Evolutionary conservation across 2,888 invertebrate species (phyloP).

Genomic region (Maniola hyperantus): DNA sequence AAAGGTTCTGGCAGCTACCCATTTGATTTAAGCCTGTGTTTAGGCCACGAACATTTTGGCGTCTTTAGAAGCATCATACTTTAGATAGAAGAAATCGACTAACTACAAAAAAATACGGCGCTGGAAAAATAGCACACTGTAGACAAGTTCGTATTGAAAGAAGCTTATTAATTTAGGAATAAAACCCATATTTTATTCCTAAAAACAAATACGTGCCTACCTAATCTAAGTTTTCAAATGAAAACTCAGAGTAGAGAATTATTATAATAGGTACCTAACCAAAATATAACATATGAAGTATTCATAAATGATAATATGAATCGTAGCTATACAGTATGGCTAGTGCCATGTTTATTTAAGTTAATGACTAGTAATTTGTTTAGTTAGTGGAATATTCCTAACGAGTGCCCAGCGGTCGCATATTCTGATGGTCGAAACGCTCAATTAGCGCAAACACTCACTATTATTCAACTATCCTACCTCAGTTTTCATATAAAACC

Average conservation of each 20-base stretch:
- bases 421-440: conserved; percentile 66
- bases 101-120: too few species aligned
- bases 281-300: neutral
- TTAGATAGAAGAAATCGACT: too few species aligned
- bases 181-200: too few species aligned
- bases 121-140: too few species aligned
- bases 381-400: conserved; percentile 45
- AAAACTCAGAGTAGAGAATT: too few species aligned
- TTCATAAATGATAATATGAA: neutral
- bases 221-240: too few species aligned
- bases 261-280: too few species aligned
- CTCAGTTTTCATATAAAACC: conserved; percentile 59
- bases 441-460: conserved; percentile 68
- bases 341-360: conserved; percentile 33
- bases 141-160: too few species aligned
- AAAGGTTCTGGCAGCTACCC: conserved; percentile 28
- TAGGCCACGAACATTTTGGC: too few species aligned
- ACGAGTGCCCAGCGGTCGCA: conserved; percentile 73
- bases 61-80: too few species aligned
- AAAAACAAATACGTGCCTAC: too few species aligned
- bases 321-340: neutral
- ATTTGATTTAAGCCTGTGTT: conserved; percentile 40
- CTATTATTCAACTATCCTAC: conserved; percentile 53
- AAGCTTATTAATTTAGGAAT: too few species aligned
- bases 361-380: neutral